These are phyloP conservation scores for Polypedilum pembai DNA, from an alignment of 1,140 invertebrate genomes.

Conservation along the genomic window DNA sequence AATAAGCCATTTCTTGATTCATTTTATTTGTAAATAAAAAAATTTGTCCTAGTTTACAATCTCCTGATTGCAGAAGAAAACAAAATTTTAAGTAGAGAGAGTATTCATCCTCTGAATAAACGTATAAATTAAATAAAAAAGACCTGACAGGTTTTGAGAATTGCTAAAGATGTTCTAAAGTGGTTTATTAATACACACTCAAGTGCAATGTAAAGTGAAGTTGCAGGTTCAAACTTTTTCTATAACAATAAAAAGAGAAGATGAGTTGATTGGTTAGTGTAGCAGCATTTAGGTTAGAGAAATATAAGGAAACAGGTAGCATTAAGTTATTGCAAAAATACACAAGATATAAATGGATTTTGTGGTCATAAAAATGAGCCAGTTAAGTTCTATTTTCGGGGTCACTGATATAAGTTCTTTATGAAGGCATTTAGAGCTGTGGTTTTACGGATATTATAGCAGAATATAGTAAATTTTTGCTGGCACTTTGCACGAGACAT, in stretches of 20 bases:
- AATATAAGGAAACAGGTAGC: background rate
- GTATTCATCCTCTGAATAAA: too few species aligned
- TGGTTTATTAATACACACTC: background rate
- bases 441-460: background rate
- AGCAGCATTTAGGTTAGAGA: background rate
- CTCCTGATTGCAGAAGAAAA: too few species aligned
- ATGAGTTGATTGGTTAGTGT: background rate
- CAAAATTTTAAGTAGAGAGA: too few species aligned
- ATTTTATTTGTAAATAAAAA: too few species aligned
- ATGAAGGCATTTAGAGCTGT: background rate
- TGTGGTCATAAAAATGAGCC: background rate
- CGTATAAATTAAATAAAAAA: too few species aligned
- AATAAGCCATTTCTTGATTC: too few species aligned
- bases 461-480: background rate
- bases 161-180: too few species aligned
- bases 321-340: slow-evolving; percentile 6
- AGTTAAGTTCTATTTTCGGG: background rate
- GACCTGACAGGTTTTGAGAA: too few species aligned
- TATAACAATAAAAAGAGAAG: too few species aligned
- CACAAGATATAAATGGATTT: slow-evolving; percentile 18
- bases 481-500: background rate
- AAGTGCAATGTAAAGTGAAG: background rate
- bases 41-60: too few species aligned
- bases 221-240: slow-evolving; percentile 5
- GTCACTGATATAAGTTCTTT: slow-evolving; percentile 4